Evolutionary conservation across 1,140 invertebrate genomes (phyloP).

Genomic region (Cecropterus lyciades): DNA sequence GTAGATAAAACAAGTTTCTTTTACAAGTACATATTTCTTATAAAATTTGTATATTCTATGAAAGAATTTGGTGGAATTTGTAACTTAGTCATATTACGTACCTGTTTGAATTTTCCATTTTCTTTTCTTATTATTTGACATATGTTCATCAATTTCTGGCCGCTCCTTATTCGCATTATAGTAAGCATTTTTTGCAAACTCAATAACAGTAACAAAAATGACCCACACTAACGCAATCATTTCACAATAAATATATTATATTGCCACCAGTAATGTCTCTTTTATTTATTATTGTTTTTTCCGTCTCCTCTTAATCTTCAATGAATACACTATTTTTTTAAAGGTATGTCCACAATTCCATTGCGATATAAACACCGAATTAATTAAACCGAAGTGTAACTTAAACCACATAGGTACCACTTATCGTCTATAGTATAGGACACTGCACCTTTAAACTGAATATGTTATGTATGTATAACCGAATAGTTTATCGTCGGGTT

Average conservation of each 20-base stretch:
- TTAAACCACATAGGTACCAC: conserved; percentile 49
- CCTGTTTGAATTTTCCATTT: conserved; percentile 46
- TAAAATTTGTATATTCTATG: too few relatives aligned
- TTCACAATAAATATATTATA: conserved; percentile 37
- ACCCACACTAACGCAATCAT: conserved; percentile 71
- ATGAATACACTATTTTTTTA: conserved; percentile 43
- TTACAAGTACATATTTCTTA: too few relatives aligned
- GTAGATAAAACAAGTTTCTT: too few relatives aligned
- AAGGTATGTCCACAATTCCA: conserved; percentile 17
- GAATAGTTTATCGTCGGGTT: conserved; percentile 60
- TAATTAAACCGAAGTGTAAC: conserved; percentile 19
- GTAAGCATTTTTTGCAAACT: conserved; percentile 53
- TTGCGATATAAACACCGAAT: conserved; percentile 5
- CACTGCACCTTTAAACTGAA: conserved; percentile 47
- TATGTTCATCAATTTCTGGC: conserved; percentile 11
- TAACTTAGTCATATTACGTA: conserved; percentile 21
- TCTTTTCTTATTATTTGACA: conserved; percentile 32
- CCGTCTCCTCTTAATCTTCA: conserved; percentile 61
- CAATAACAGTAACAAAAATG: conserved; percentile 61
- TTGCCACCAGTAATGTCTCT: too few relatives aligned
- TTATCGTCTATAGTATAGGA: conserved; percentile 33
- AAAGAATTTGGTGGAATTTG: too few relatives aligned
- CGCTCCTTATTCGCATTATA: conserved; percentile 29
- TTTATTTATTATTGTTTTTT: conserved; percentile 52
- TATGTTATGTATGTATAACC: conserved; percentile 23